Evolutionary conservation across 2,888 invertebrate genomes (phyloP).

Genomic region (Tenthredo livida): DNA sequence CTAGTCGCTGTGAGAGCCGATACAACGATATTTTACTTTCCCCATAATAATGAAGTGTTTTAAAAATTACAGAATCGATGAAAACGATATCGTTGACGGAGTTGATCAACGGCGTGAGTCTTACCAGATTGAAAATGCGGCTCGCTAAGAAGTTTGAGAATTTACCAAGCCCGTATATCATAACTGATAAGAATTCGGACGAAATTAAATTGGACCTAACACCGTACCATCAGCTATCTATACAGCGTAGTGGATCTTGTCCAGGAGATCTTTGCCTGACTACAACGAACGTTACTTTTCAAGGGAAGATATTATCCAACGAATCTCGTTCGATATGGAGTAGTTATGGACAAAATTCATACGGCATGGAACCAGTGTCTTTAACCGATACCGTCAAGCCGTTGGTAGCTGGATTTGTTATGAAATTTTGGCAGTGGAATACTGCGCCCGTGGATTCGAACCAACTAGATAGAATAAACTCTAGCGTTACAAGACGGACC

Average conservation of each 20-base stretch:
- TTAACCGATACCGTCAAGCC: conserved; percentile 79
- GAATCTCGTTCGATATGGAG: conserved; percentile 81
- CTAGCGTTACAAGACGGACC: conserved; percentile 62
- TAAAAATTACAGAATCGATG: conserved; percentile 79
- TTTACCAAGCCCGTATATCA: not conserved
- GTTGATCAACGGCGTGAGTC: conserved; percentile 77
- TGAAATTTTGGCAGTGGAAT: conserved; percentile 92
- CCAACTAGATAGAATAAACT: conserved; percentile 23
- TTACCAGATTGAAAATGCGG: conserved; percentile 61
- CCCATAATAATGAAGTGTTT: not conserved
- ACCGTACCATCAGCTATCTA: conserved; percentile 78
- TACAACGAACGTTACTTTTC: conserved; percentile 78
- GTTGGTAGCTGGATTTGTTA: conserved; percentile 86
- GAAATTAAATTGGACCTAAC: conserved; percentile 66
- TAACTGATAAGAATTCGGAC: not conserved
- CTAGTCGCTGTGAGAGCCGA: not conserved
- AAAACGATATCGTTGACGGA: conserved; percentile 77
- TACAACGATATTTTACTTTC: not conserved
- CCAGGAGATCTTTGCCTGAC: conserved; percentile 84
- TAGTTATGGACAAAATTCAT: conserved; percentile 83
- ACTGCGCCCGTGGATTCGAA: conserved; percentile 76
- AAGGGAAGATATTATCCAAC: conserved; percentile 79
- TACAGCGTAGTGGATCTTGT: conserved; percentile 87
- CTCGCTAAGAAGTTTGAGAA: not conserved
- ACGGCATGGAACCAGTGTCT: conserved; percentile 86